Base-by-base conservation (phyloP, 1,140 invertebrate genomes). In the Calliphora vicina region DNA sequence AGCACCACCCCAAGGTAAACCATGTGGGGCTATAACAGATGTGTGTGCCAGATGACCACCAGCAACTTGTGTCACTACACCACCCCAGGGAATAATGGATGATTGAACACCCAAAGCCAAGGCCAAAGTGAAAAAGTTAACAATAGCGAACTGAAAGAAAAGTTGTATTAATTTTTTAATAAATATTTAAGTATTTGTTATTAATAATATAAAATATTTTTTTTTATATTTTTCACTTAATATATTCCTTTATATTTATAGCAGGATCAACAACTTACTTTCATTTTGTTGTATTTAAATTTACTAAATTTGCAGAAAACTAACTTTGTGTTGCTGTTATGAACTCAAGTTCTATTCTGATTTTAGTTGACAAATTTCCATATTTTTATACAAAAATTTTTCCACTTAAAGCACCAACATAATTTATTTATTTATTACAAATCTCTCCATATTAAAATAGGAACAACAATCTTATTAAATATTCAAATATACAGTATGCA, bases 21-120 rank as follows among this genome's bases (percentile, higher is more conserved):
- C 25, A 23, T 26, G 15, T 17, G 72, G 72, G 13, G 72, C 25
- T 29, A 23, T 27, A 26, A 80, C 78, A 50, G 78, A 35, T 17
- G 78, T 80, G 20, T 80, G 45, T 26, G 78, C 43, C 13, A 80
- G 50, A 2, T 13, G 27, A 42, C 42, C 17, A 27, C 82, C 80
- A 57, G 35, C 73, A 17, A 76, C 27, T 71, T 45, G 13, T 1
- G 83, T 80, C n/a, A 84, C 35, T 12, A 90, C 85, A 57, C n/a
- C n/a, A 35, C 73, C 73, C 73, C 29, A 76, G 27, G 73, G 73
- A n/a, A 76, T 35, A 0, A 76, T 17, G 12, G 89, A 90, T 13
- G 88, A 89, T 87, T 90, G 87, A 20, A 88, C 87, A 81, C 89
- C 89, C 88, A 90, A 84, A 86, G 89, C 87, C n/a, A 90, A 86